These are phyloP conservation scores for Patella caerulea DNA, from an alignment of 2,888 invertebrate genomes.

Conservation along the genomic window DNA sequence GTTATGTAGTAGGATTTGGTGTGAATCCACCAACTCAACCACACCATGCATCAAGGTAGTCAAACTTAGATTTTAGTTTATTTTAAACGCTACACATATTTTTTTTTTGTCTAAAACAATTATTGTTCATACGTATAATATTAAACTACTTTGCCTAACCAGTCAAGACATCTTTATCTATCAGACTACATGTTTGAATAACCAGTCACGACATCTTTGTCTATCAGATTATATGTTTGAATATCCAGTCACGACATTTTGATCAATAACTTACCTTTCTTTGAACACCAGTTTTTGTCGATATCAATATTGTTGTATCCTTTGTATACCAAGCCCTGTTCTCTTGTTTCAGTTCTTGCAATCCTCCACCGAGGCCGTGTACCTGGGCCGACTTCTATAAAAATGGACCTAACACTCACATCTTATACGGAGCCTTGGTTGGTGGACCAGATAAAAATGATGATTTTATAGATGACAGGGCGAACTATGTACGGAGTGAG, in stretches of 20 bases:
- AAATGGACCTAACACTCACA: conserved; percentile 46
- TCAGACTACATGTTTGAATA: too few relatives aligned
- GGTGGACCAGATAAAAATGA: conserved; percentile 58
- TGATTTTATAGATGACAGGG: conserved; percentile 52
- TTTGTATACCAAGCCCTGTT: background rate
- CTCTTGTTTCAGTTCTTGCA: conserved; percentile 39
- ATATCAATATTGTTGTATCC: background rate
- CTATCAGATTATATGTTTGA: too few relatives aligned
- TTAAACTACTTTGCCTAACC: too few relatives aligned
- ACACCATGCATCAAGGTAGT: conserved; percentile 54
- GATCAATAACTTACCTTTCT: too few relatives aligned
- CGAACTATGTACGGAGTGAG: conserved; percentile 62
- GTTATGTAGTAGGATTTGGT: conserved; percentile 56
- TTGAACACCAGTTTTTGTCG: too few relatives aligned
- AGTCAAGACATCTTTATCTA: too few relatives aligned
- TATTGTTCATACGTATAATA: too few relatives aligned
- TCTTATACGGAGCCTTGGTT: conserved; percentile 56
- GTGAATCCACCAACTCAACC: conserved; percentile 50
- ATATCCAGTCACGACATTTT: too few relatives aligned
- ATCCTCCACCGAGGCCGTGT: conserved; percentile 36
- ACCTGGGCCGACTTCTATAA: conserved; percentile 38
- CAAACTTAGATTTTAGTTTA: too few relatives aligned
- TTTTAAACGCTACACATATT: too few relatives aligned
- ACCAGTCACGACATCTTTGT: too few relatives aligned
- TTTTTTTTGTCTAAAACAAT: too few relatives aligned